phyloP scores from a whole-genome alignment of 1,140 invertebrate genomes.

The Harpegnathos saltator region DNA sequence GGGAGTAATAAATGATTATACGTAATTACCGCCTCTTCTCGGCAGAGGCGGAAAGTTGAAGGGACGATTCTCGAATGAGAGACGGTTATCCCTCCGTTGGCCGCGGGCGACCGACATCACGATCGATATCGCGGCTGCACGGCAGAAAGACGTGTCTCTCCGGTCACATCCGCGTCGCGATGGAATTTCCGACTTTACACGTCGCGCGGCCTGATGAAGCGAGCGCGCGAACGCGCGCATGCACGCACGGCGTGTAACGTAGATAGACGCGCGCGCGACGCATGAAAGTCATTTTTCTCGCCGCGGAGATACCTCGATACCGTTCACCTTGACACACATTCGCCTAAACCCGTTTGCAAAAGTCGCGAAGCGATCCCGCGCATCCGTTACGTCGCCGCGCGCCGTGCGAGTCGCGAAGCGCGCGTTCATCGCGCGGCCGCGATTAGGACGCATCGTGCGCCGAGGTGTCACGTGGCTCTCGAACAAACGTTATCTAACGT shows the following conservation, averaged over 20 bases:
- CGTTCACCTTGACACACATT: conserved; percentile 81
- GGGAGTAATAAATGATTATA: too few species aligned
- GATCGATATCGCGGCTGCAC: too few species aligned
- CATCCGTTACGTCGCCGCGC: conserved; percentile 6
- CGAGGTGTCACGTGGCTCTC: neutral
- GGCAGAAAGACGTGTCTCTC: neutral
- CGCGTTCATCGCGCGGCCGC: neutral
- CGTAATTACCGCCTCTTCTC: too few species aligned
- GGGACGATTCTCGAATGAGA: too few species aligned
- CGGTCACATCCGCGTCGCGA: neutral
- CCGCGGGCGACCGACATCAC: too few species aligned
- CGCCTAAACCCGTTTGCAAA: conserved; percentile 59
- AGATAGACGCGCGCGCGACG: neutral
- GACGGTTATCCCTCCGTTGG: too few species aligned
- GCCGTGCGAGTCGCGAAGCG: too few species aligned
- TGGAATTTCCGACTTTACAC: neutral
- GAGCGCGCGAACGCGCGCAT: too few species aligned
- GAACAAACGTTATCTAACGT: conserved; percentile 16
- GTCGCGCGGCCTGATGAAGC: conserved; percentile 5
- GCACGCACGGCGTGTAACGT: neutral
- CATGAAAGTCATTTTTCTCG: conserved; percentile 65
- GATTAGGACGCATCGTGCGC: conserved; percentile 1
- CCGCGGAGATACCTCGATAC: conserved; percentile 49
- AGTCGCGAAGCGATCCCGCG: conserved; percentile 42
- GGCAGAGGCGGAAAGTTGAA: too few species aligned